A percentile compares a stretch with the other conserved stretches of the same genome.
Evolutionary conservation across 2,888 invertebrate species (phyloP).

Genomic region (Oegoconia quadripuncta): DNA sequence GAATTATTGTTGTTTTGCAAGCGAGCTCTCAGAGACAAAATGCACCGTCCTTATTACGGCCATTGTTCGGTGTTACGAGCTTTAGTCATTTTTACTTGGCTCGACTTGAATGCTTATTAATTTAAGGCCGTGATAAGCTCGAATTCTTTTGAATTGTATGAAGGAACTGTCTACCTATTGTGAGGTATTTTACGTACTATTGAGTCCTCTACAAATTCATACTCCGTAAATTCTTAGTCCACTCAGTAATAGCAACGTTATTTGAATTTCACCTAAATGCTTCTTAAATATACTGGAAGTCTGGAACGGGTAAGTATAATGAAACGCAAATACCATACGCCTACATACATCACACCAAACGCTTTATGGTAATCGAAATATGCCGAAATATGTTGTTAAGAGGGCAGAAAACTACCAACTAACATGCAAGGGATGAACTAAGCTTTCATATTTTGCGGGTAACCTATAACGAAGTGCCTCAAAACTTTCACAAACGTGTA

Average conservation of each 20-base stretch:
- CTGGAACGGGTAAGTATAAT: slow-evolving; percentile 8
- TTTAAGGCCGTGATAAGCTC: slow-evolving; percentile 77
- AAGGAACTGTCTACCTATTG: slow-evolving; percentile 72
- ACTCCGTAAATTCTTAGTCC: slow-evolving; percentile 22
- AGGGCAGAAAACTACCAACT: slow-evolving; percentile 71
- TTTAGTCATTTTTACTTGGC: slow-evolving; percentile 80
- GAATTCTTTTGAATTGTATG: slow-evolving; percentile 75
- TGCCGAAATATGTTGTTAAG: slow-evolving; percentile 78
- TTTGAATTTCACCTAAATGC: slow-evolving; percentile 1
- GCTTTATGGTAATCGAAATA: slow-evolving; percentile 79
- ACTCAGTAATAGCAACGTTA: slow-evolving; percentile 10
- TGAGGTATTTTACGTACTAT: slow-evolving; percentile 72
- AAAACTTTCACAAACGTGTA: slow-evolving; percentile 59
- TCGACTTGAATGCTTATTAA: slow-evolving; percentile 79
- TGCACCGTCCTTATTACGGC: slow-evolving; percentile 77
- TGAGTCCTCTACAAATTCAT: slow-evolving; percentile 38
- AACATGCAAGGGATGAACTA: slow-evolving; percentile 76
- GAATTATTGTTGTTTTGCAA: slow-evolving; percentile 80
- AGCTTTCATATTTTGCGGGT: slow-evolving; percentile 70
- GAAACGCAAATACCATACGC: slow-evolving; percentile 27
- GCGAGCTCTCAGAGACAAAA: slow-evolving; percentile 76
- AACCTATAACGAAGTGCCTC: slow-evolving; percentile 60
- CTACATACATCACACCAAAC: slow-evolving; percentile 72
- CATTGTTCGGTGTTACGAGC: slow-evolving; percentile 77
- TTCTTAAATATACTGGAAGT: slow-evolving; percentile 1